Evolutionary conservation across 2,888 invertebrate species (phyloP).

Genomic region (Lasioglossum villosulum): DNA sequence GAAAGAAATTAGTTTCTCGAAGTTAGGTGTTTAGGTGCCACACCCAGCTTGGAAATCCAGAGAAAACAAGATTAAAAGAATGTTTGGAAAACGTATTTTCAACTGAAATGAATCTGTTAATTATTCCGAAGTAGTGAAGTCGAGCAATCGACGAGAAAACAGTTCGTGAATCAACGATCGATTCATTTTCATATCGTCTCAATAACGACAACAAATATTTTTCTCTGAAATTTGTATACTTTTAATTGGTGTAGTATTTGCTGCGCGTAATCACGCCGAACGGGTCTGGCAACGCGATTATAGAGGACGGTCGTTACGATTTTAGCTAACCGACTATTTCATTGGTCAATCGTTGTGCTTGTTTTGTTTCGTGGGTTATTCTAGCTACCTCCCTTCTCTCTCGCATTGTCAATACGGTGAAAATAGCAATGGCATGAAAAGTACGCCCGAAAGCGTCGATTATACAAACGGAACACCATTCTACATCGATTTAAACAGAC

Average conservation of each 20-base stretch:
- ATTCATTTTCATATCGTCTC: background rate
- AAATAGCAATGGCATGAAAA: background rate
- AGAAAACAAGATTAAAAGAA: background rate
- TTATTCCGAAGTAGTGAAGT: constrained; percentile 1
- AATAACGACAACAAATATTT: background rate
- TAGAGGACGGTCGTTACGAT: background rate
- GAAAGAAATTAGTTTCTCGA: constrained; percentile 48
- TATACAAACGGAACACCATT: background rate
- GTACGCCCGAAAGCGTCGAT: background rate
- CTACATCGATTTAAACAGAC: background rate
- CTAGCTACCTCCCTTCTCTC: background rate
- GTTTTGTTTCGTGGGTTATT: background rate
- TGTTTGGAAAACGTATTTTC: background rate
- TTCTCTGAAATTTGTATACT: background rate
- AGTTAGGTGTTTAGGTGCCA: constrained; percentile 30
- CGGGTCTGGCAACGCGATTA: background rate
- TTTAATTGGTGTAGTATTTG: background rate
- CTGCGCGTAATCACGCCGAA: background rate
- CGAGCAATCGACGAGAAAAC: background rate
- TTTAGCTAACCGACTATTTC: background rate
- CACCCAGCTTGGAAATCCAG: background rate
- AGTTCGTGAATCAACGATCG: background rate
- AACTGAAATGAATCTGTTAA: constrained; percentile 4
- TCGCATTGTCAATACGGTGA: background rate
- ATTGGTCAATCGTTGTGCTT: background rate